A percentile compares a stretch with the other conserved stretches of the same genome.
Evolutionary conservation across 1,140 invertebrate species (phyloP).

Genomic region (Aethina tumida): DNA sequence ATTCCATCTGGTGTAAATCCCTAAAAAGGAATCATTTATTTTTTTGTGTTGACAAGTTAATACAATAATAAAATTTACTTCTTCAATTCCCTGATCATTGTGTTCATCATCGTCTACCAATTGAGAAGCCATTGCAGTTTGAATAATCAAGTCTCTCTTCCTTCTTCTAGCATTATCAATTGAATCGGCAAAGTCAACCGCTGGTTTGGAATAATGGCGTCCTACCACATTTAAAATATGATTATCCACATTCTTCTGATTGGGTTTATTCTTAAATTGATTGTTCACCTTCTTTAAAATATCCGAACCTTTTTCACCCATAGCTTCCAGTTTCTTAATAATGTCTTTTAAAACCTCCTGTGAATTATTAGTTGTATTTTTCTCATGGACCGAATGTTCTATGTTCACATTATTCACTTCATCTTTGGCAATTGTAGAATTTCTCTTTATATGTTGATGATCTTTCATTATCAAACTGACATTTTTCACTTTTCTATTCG

Average conservation of each 20-base stretch:
- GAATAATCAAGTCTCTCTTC: slow-evolving; percentile 35
- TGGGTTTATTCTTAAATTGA: slow-evolving; percentile 26
- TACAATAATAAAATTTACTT: slow-evolving; percentile 36
- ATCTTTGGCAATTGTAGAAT: slow-evolving; percentile 28
- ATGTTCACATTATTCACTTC: slow-evolving; percentile 28
- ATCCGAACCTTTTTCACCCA: slow-evolving; percentile 43
- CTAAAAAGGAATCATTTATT: slow-evolving; percentile 25
- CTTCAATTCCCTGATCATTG: slow-evolving; percentile 48
- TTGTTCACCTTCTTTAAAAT: slow-evolving; percentile 41
- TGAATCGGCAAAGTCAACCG: slow-evolving; percentile 24
- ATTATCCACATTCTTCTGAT: slow-evolving; percentile 11
- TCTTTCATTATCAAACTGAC: slow-evolving; percentile 6
- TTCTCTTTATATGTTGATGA: slow-evolving; percentile 26
- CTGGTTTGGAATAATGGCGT: slow-evolving; percentile 29
- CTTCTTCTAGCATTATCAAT: slow-evolving; percentile 26
- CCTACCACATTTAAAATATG: slow-evolving; percentile 19
- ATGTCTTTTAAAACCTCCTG: slow-evolving; percentile 49
- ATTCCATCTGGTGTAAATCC: slow-evolving; percentile 49
- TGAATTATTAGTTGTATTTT: slow-evolving; percentile 33
- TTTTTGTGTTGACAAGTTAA: not conserved
- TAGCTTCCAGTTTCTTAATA: slow-evolving; percentile 41
- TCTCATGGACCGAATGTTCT: slow-evolving; percentile 11
- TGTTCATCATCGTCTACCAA: slow-evolving; percentile 49
- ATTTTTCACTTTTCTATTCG: slow-evolving; percentile 11
- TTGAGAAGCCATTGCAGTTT: slow-evolving; percentile 34